These are phyloP conservation scores for Pantherophis alleghaniensis DNA, from an alignment of 2,797 vertebrate species.

Conservation along the genomic window DNA sequence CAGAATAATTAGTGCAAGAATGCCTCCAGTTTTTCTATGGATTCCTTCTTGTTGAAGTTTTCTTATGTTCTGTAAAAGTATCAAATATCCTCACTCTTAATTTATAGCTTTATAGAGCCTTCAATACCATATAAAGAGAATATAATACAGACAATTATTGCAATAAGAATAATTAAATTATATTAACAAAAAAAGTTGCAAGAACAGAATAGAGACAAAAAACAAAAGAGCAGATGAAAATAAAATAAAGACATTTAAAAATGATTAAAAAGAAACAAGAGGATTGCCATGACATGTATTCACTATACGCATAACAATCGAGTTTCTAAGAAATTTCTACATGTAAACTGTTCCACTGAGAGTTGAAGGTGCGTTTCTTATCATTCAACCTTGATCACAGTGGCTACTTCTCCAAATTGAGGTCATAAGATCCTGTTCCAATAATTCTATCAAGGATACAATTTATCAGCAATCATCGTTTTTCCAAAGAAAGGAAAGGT, in stretches of 20 bases:
- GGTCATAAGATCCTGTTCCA: not conserved
- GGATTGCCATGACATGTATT: not conserved
- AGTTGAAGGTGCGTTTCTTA: not conserved
- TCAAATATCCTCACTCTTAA: not conserved
- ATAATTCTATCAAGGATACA: conserved; percentile 12
- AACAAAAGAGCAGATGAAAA: not conserved
- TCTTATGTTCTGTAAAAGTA: not conserved
- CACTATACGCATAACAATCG: not conserved
- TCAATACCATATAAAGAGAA: not conserved
- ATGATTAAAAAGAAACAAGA: not conserved
- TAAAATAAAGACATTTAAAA: not conserved
- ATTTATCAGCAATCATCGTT: not conserved
- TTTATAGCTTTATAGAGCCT: not conserved
- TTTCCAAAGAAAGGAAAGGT: not conserved
- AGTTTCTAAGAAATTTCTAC: not conserved
- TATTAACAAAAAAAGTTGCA: not conserved
- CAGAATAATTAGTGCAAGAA: not conserved
- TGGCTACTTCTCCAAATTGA: not conserved
- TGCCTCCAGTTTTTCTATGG: not conserved
- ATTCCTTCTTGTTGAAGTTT: not conserved
- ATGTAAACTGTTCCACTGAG: not conserved
- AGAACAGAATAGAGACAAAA: not conserved
- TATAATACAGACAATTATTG: not conserved
- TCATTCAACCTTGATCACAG: not conserved
- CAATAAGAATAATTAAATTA: not conserved